Percentiles rank a stretch among this genome's conserved stretches.
phyloP scores from a whole-genome alignment of 2,797 vertebrate species.

The Malacoraja senta region DNA sequence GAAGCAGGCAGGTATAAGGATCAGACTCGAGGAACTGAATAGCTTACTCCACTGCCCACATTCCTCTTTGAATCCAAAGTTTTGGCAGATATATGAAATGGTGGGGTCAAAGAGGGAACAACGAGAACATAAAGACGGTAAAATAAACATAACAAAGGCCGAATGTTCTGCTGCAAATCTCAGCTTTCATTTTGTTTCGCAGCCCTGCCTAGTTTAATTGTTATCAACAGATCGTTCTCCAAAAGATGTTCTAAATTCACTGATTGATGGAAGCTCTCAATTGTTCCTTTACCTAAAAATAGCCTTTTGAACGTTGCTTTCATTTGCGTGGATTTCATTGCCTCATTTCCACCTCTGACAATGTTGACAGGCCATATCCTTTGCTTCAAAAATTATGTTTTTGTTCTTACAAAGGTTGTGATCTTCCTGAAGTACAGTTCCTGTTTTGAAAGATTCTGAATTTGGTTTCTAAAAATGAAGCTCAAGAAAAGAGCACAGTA shows the following conservation, averaged over 20 bases:
- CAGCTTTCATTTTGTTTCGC: background rate
- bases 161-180: background rate
- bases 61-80: background rate
- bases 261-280: background rate
- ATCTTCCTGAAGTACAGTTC: conserved; percentile 25
- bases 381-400: conserved; percentile 2
- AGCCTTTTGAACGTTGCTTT: conserved; percentile 16
- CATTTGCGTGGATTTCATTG: background rate
- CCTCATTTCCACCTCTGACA: background rate
- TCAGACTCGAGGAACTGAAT: too few relatives aligned
- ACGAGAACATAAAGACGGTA: background rate
- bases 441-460: conserved; percentile 21
- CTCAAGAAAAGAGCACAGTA: background rate
- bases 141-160: background rate
- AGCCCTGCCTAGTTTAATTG: background rate
- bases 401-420: conserved; percentile 21
- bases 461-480: conserved; percentile 22
- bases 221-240: background rate
- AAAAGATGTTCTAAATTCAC: background rate
- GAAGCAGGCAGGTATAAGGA: too few relatives aligned
- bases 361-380: conserved; percentile 2
- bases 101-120: background rate
- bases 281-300: background rate
- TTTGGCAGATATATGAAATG: background rate
- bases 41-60: background rate